These are phyloP conservation scores for Knipowitschia caucasica DNA, from an alignment of 2,797 vertebrate species.

Conservation along the genomic window DNA sequence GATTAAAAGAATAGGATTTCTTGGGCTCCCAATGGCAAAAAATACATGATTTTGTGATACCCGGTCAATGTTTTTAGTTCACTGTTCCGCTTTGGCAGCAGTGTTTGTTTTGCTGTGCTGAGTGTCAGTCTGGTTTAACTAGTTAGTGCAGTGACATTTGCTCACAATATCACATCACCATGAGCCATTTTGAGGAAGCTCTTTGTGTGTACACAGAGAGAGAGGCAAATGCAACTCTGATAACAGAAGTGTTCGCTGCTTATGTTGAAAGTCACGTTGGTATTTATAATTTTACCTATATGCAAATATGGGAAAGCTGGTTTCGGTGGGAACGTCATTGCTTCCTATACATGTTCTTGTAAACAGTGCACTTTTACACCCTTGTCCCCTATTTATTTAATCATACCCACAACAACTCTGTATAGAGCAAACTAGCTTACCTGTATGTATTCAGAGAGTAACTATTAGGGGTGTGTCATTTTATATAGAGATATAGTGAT, in stretches of 20 bases:
- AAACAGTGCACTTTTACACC: conserved; percentile 55
- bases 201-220: not conserved
- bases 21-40: not conserved
- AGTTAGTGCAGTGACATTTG: conserved; percentile 17
- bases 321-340: conserved; percentile 51
- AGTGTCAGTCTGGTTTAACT: conserved; percentile 29
- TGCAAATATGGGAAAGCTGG: conserved; percentile 53
- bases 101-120: conserved; percentile 20
- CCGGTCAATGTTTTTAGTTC: conserved; percentile 13
- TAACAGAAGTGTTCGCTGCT: conserved; percentile 11
- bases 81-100: not conserved
- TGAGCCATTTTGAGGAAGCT: conserved; percentile 27
- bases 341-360: conserved; percentile 48
- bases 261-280: conserved; percentile 20
- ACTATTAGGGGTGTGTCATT: too few relatives aligned
- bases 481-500: too few relatives aligned
- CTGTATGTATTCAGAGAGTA: too few relatives aligned
- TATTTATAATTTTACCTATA: conserved; percentile 48
- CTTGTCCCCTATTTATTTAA: conserved; percentile 47
- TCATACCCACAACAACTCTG: too few relatives aligned
- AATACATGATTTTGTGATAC: not conserved
- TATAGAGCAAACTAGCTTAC: too few relatives aligned
- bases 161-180: conserved; percentile 15
- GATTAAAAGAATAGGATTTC: not conserved
- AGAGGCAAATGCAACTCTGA: conserved; percentile 20